phyloP scores from a whole-genome alignment of 2,113 vertebrate genomes.

The Galemys pyrenaicus region DNA sequence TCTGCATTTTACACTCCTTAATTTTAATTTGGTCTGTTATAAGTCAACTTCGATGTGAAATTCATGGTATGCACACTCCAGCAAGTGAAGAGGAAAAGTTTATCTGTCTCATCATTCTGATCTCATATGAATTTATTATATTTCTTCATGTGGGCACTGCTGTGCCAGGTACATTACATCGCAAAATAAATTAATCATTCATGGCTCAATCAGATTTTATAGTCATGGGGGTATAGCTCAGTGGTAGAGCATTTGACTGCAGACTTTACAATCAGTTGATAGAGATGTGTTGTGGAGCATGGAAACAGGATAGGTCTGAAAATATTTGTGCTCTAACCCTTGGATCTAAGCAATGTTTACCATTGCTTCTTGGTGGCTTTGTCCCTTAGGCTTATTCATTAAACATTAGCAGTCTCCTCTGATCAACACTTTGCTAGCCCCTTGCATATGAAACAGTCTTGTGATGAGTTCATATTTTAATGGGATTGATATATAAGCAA shows the following conservation, averaged over 20 bases:
- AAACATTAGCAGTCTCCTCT: constrained; percentile 7
- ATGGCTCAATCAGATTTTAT: neutral
- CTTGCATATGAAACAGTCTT: neutral
- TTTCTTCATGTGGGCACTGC: neutral
- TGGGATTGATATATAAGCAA: constrained; percentile 24
- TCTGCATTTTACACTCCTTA: constrained; percentile 40
- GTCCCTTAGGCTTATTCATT: constrained; percentile 21
- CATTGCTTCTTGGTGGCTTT: neutral
- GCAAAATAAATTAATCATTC: constrained; percentile 42
- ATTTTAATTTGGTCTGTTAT: neutral
- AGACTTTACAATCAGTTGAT: neutral
- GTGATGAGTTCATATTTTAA: constrained; percentile 44
- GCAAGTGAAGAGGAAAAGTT: neutral
- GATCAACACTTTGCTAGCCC: neutral
- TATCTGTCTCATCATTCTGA: neutral
- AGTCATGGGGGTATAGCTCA: too few species aligned
- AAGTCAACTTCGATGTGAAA: neutral
- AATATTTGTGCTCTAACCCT: constrained; percentile 32
- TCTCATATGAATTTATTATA: constrained; percentile 21
- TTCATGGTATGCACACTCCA: neutral
- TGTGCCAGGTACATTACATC: neutral
- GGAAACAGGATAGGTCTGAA: neutral
- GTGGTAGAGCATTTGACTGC: too few species aligned
- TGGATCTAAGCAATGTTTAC: neutral
- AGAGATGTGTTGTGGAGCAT: neutral